Evolutionary conservation across 2,113 vertebrate species (phyloP).

Genomic region (Hypocryptadius cinnamomeus): DNA sequence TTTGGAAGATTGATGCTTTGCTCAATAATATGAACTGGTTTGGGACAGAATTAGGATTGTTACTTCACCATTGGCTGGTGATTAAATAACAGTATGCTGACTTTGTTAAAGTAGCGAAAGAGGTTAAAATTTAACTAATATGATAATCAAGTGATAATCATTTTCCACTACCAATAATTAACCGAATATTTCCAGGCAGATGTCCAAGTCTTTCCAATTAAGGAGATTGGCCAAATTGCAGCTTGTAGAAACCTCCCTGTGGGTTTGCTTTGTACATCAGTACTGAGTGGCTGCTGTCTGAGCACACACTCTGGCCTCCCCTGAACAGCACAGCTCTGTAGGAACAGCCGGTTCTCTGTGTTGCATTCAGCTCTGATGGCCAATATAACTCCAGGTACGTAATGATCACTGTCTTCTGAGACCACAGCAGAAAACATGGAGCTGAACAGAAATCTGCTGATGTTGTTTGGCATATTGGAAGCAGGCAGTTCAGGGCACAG

Average conservation of each 20-base stretch:
- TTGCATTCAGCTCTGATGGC: neutral
- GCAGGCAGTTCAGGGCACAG: neutral
- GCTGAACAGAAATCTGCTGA: neutral
- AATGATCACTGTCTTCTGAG: neutral
- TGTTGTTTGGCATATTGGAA: neutral
- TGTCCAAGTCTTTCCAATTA: neutral
- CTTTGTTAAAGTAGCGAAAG: neutral
- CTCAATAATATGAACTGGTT: neutral
- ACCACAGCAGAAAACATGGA: neutral
- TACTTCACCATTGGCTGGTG: neutral
- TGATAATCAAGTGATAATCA: neutral
- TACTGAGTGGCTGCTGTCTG: neutral
- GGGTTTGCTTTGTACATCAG: neutral
- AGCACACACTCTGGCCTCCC: neutral
- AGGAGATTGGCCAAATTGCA: neutral
- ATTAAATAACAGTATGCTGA: neutral
- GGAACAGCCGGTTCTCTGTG: neutral
- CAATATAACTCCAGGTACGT: neutral
- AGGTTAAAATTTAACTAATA: slow-evolving; percentile 8
- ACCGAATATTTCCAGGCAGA: neutral
- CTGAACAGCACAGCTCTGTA: neutral
- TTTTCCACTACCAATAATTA: neutral
- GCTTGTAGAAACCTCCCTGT: neutral
- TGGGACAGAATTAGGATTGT: neutral
- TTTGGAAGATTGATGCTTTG: neutral